A percentile compares a stretch with the other conserved stretches of the same genome.
Evolutionary conservation across 2,888 invertebrate genomes (phyloP).

Genomic region (Brenthis daphne): DNA sequence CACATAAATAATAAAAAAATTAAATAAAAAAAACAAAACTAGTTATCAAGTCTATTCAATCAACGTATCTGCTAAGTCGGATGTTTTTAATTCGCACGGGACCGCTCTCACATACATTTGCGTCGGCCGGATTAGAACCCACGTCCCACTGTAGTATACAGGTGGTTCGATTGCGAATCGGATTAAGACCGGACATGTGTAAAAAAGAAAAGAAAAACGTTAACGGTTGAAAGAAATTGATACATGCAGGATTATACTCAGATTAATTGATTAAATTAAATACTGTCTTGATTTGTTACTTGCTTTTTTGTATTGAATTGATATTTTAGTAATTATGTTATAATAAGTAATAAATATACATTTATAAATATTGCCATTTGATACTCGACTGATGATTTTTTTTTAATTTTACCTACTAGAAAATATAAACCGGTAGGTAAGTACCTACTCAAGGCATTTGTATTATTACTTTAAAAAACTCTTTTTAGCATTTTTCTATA

Average conservation of each 20-base stretch:
- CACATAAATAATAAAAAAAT: conserved; percentile 14
- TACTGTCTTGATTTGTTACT: neutral
- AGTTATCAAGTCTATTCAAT: conserved; percentile 21
- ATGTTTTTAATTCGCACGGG: conserved; percentile 67
- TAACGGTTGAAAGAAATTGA: conserved; percentile 15
- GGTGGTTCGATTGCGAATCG: conserved; percentile 47
- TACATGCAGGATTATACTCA: neutral
- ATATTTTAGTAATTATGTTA: no score
- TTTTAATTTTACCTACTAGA: no score
- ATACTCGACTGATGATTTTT: no score
- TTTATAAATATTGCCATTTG: no score
- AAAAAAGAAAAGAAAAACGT: conserved; percentile 30
- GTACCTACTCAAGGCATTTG: no score
- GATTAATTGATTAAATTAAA: neutral
- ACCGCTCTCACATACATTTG: conserved; percentile 77
- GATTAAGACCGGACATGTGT: conserved; percentile 31
- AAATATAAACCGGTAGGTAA: no score
- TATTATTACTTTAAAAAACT: no score
- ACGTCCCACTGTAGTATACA: conserved; percentile 53
- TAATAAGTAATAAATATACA: no score
- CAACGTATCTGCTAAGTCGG: conserved; percentile 38
- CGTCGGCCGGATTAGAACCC: conserved; percentile 69
- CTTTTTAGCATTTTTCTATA: no score
- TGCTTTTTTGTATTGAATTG: neutral
- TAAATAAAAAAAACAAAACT: conserved; percentile 4